Percentiles rank a stretch among this genome's conserved stretches.
Conservation (phyloP, 2,797 vertebrate species). For the Meriones psammophilus region DNA sequence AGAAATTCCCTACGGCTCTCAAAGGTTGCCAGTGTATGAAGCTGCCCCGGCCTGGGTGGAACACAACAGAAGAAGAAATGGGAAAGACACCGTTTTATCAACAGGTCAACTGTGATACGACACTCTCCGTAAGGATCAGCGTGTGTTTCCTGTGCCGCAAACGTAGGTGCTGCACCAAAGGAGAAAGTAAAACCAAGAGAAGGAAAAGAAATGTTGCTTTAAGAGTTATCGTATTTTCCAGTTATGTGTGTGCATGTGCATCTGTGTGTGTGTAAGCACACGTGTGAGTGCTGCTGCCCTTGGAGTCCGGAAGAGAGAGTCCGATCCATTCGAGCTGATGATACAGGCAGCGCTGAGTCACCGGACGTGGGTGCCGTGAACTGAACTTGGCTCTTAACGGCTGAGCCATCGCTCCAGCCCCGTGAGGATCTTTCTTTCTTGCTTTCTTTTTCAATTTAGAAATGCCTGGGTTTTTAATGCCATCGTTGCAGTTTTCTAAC, state of each 20-base stretch:
- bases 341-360: no score
- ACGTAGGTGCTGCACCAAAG: not conserved
- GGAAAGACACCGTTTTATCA: not conserved
- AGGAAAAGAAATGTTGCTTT: not conserved
- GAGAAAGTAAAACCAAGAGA: not conserved
- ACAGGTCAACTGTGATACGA: not conserved
- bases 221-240: not conserved
- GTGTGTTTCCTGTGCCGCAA: conserved; percentile 26
- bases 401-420: not conserved
- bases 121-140: not conserved
- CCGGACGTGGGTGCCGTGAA: not conserved
- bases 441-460: conserved; percentile 38
- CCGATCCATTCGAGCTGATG: not conserved
- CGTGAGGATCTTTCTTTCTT: no score
- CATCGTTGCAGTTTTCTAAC: conserved; percentile 1
- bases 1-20: not conserved
- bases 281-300: not conserved
- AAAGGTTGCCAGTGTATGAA: conserved; percentile 8
- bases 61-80: not conserved
- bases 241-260: not conserved
- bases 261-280: not conserved
- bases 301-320: not conserved
- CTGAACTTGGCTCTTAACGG: not conserved
- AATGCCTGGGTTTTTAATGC: conserved; percentile 43
- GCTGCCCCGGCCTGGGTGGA: not conserved